Base-by-base conservation (phyloP, 2,888 invertebrate genomes). In the Timema cristinae region DNA sequence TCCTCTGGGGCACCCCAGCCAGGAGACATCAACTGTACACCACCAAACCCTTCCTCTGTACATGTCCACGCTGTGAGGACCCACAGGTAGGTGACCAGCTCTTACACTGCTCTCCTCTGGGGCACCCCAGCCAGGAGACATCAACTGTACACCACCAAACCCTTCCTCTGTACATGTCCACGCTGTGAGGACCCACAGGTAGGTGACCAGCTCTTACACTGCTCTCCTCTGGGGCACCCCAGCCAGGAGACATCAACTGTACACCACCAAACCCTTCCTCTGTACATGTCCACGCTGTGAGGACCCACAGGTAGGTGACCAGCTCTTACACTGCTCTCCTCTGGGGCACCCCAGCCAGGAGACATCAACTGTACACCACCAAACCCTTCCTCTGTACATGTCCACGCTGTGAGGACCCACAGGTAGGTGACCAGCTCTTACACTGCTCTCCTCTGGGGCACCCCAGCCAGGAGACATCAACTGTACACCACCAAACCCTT, bases 311-410 rank as follows among this genome's bases (percentile, higher is more conserved):
- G 85, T 82, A 91, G 81, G 85, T 92, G 74, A 88, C 87, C 67
- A 86, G 89, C 69, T 86, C 88, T 66, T 92, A 92, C 78, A 85
- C 89, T 0, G 86, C 88, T 72, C 77, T 88, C 48, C 80, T 90
- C 66, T 91, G 91, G 91, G 88, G 89, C 52, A 91, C 91, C 0
- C 83, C 86, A 6, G 85, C 88, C 13, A 84, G 91, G 71, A 83
- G 89, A 13, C 83, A 85, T 51, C 87, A 90, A 78, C 82, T 92
- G 32, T 82, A 81, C 75, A 84, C 84, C 77, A 90, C 91, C 0
- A 91, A 91, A 81, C 88, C 89, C 79, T 91, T 91, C 78, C 80
- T 83, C 67, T 92, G 92, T 79, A 81, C 80, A 71, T 92, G 92
- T 78, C 80, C 82, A 5, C 84, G 91, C 70, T 92, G 92, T 79